Conservation (phyloP, 2,888 invertebrate genomes). For the Drosophila robusta region DNA sequence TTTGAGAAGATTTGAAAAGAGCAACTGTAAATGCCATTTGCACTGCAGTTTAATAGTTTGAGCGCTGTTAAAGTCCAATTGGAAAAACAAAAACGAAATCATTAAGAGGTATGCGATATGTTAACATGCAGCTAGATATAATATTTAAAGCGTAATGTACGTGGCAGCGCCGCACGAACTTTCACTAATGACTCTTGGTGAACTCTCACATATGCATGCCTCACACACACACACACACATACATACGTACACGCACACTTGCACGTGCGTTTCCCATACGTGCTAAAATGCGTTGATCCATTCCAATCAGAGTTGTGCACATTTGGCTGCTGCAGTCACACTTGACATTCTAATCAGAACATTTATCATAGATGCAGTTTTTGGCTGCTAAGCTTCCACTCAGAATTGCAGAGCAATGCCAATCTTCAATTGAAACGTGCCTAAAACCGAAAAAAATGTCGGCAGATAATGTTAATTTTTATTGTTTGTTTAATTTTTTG, state of each 20-base stretch:
- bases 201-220: constrained; percentile 56
- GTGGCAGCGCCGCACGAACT: constrained; percentile 70
- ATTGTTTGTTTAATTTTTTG: constrained; percentile 44
- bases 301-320: constrained; percentile 21
- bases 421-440: constrained; percentile 35
- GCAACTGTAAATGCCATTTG: constrained; percentile 19
- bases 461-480: constrained; percentile 26
- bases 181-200: constrained; percentile 82
- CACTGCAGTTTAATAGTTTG: constrained; percentile 23
- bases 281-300: constrained; percentile 44
- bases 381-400: not conserved
- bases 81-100: constrained; percentile 12
- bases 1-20: constrained; percentile 35
- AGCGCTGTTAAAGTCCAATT: constrained; percentile 34
- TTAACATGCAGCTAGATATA: constrained; percentile 34
- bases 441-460: constrained; percentile 31
- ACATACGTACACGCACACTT: constrained; percentile 19
- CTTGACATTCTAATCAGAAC: constrained; percentile 2
- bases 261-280: constrained; percentile 53
- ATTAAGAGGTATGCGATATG: constrained; percentile 17
- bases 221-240: constrained; percentile 22
- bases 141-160: constrained; percentile 62
- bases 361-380: not conserved
- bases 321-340: not conserved
- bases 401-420: not conserved